These are phyloP conservation scores for Thamnophis sirtalis DNA, from an alignment of 2,113 vertebrate species.

Conservation along the genomic window DNA sequence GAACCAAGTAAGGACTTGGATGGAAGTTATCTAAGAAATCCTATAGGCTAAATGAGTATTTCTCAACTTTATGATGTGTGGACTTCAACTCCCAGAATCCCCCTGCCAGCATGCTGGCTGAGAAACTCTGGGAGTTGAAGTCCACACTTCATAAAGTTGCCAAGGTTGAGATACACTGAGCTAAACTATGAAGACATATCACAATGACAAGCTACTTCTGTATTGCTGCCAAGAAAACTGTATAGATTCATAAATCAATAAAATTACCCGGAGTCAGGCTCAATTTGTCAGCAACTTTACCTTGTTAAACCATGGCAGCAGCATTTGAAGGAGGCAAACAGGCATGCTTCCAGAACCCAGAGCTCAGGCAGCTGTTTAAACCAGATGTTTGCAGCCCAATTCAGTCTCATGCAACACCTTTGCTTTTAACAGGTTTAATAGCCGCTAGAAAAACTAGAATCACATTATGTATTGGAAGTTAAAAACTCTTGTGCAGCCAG, in stretches of 20 bases:
- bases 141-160: background rate
- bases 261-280: background rate
- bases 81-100: background rate
- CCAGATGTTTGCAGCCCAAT: background rate
- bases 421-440: background rate
- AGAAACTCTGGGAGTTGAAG: background rate
- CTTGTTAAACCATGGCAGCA: background rate
- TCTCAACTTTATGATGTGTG: background rate
- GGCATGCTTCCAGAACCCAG: background rate
- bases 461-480: background rate
- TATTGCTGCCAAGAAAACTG: background rate
- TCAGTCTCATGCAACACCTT: background rate
- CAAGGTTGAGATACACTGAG: background rate
- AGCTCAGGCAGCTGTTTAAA: background rate
- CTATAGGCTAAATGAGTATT: background rate
- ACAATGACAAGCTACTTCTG: background rate
- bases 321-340: background rate
- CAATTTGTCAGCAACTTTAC: background rate
- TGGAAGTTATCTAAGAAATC: background rate
- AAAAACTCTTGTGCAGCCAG: background rate
- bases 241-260: background rate
- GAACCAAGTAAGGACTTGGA: background rate
- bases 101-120: background rate
- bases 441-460: background rate
- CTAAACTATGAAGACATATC: background rate